phyloP scores from a whole-genome alignment of 2,113 vertebrate species.

The Toxostoma redivivum region DNA sequence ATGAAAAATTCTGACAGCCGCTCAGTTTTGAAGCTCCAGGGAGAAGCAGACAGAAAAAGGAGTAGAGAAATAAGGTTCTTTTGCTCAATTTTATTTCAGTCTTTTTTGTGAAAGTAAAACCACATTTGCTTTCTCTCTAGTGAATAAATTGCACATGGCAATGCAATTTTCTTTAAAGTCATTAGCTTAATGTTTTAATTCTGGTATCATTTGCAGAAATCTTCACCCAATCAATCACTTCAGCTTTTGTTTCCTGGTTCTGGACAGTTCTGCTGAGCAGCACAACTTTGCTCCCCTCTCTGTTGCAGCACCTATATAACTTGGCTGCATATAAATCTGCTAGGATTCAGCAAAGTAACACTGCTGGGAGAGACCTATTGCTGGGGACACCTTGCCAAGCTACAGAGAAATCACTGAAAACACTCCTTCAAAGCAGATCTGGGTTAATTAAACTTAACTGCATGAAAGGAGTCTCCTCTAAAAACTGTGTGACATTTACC shows the following conservation, averaged over 20 bases:
- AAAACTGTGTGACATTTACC: conserved; percentile 40
- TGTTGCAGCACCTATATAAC: not conserved
- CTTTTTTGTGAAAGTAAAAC: not conserved
- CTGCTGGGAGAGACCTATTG: not conserved
- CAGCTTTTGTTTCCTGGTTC: conserved; percentile 17
- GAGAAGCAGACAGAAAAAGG: not conserved
- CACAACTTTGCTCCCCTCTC: not conserved
- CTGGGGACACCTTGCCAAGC: conserved; percentile 4
- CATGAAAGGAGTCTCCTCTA: not conserved
- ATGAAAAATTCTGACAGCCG: conserved; percentile 69
- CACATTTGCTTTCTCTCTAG: not conserved
- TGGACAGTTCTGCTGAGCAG: conserved; percentile 31
- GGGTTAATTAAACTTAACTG: conserved; percentile 42
- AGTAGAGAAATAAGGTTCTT: not conserved
- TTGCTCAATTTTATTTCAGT: not conserved
- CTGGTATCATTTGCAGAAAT: conserved; percentile 59
- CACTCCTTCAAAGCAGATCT: not conserved
- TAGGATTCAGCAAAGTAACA: not conserved
- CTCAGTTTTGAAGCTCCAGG: conserved; percentile 56
- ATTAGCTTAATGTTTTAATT: conserved; percentile 70
- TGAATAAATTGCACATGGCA: conserved; percentile 58
- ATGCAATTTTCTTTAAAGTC: conserved; percentile 68
- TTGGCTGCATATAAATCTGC: not conserved
- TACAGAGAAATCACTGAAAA: not conserved
- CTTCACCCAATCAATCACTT: conserved; percentile 52